Evolutionary conservation across 2,797 vertebrate species (phyloP), one percentile per base, ranked within the genome.

Genomic region (Paratrypauchen microcephalus): DNA sequence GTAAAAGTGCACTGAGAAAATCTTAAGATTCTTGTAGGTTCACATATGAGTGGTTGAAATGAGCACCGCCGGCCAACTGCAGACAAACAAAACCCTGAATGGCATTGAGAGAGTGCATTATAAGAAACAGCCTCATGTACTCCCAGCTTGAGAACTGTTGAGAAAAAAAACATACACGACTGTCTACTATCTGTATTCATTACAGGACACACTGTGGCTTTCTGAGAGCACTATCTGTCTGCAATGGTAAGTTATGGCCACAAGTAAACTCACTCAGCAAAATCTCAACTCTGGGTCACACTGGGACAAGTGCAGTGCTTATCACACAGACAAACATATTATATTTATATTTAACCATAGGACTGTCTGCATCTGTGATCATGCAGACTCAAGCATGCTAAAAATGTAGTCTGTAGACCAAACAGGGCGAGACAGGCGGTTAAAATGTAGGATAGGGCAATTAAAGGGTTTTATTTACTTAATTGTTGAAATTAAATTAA

Each of bases 291-390:
- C 70, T 26, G 65, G 81, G 86, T 86, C 85, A 83, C 59, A 15
- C 68, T 16, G 76, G 88, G 85, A 84, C 78, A 60, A 32, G 26
- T 11, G 12, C 74, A 62, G 57, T 77, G 69, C 78, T 87, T 83
- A 86, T 83, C 82, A 86, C 75, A 82, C 79, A 82, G 76, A 79
- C 86, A 84, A 83, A 88, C 72, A 85, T 23, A 75, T 74, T 57
- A 5, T 65, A 68, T 74, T 74, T 77, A 75, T 74, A 74, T 81
- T 45, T 73, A 86, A 86, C 78, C 70, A 76, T 21, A 69, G 71
- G 79, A 83, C 74, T 47, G 66, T 66, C 73, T 64, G 54, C 87
- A 82, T 89, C 84, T 86, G 82, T 78, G 84, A 70, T 66, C 39
- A 73, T 68, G 64, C 74, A 86, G 78, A 79, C 69, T 68, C 69